Evolutionary conservation across 2,797 vertebrate species (phyloP), one percentile per base, ranked within the genome.

Genomic region (Siniperca obscura): DNA sequence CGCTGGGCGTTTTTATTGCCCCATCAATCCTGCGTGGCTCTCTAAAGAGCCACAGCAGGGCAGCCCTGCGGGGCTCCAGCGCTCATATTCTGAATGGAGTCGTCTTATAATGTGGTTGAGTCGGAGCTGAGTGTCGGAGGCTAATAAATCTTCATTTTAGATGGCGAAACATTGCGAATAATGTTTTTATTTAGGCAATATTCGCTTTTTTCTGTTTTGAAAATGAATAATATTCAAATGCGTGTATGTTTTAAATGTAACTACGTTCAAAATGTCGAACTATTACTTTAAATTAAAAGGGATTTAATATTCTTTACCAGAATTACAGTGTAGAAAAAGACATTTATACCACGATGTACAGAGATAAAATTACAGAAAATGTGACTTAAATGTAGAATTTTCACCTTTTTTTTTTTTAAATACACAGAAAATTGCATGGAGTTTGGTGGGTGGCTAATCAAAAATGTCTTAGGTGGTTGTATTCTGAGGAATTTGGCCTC

Each of bases 1-100:
- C 38, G 76, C 66, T 13, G 19, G 40, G 25, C 0, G 34, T 30
- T 68, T 76, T 89, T 83, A 85, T 82, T 73, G 56, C 34, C 70
- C 16, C 66, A 80, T 86, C 74, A 70, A 64, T 80, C 70, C 46
- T 34, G 4, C 64, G 55, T 38, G n/a, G 44, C 3, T 17, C 30
- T 52, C 22, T 56, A 17, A 57, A 74, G 30, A 67, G 60, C 46
- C 56, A 7, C 27, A 53, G 22, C 48, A 34, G 62, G 34, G 30
- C 7, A 12, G 61, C 55, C 50, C 77, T 36, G 42, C 53, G 56
- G 74, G 38, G 22, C 56, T 44, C 6, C 52, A 22, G 14, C n/a
- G 27, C 62, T 69, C 50, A 4, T 65, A 22, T 55, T 53, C 27
- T 75, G 48, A 75, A 61, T 62, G 25, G 30, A 14, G 72, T 9